These are phyloP conservation scores for Cynopterus brachyotis DNA, from an alignment of 2,113 vertebrate species.

Conservation along the genomic window DNA sequence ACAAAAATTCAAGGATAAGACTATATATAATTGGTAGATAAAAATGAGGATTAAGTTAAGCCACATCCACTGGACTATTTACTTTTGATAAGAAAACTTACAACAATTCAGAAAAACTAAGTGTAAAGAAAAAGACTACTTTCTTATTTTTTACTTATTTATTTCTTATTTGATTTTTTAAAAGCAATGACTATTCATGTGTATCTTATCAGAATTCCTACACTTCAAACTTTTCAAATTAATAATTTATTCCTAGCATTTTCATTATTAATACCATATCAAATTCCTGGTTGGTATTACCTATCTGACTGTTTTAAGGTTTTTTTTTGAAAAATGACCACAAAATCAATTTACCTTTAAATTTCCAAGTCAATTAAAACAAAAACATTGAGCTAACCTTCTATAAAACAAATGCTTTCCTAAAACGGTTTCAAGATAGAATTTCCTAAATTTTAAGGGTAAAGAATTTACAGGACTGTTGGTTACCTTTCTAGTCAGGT, in stretches of 20 bases:
- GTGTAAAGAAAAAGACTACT: background rate
- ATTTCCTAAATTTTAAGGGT: background rate
- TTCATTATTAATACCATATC: constrained; percentile 42
- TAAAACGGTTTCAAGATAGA: background rate
- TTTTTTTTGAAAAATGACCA: constrained; percentile 11
- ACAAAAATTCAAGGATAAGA: constrained; percentile 23
- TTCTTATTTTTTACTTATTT: too few species aligned
- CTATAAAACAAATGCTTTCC: background rate
- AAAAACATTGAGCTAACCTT: constrained; percentile 34
- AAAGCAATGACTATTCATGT: background rate
- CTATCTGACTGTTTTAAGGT: background rate
- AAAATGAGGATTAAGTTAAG: background rate
- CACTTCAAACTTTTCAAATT: background rate
- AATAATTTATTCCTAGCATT: constrained; percentile 53
- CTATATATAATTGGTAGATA: background rate
- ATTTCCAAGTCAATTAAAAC: constrained; percentile 39
- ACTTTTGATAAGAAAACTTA: constrained; percentile 20
- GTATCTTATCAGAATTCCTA: background rate
- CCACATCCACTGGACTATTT: background rate
- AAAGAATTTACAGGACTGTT: background rate
- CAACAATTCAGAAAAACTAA: background rate
- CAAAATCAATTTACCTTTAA: constrained; percentile 39
- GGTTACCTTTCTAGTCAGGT: background rate
- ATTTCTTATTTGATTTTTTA: too few species aligned
- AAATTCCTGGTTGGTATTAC: background rate